These are phyloP conservation scores for Haemorhous mexicanus DNA, from an alignment of 2,113 vertebrate species.

Conservation along the genomic window DNA sequence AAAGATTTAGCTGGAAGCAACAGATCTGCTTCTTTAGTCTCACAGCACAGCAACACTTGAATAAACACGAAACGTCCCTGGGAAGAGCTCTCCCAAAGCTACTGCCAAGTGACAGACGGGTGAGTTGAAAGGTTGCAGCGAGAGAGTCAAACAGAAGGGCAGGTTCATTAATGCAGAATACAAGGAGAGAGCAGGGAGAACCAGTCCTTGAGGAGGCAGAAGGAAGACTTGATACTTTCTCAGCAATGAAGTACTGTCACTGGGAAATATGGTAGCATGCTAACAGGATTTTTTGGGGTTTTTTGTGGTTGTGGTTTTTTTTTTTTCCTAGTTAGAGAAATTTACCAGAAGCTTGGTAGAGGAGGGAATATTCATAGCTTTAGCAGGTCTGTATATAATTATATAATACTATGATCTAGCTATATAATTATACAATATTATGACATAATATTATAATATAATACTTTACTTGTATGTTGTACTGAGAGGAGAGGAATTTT, in stretches of 20 bases:
- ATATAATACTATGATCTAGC: neutral
- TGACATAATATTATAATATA: neutral
- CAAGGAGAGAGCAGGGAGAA: neutral
- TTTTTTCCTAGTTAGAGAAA: neutral
- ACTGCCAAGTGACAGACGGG: constrained; percentile 52
- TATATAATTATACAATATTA: neutral
- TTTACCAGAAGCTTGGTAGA: neutral
- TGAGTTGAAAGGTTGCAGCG: neutral
- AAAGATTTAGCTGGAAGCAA: constrained; percentile 13
- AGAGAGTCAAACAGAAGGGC: constrained; percentile 40
- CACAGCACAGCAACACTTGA: constrained; percentile 39
- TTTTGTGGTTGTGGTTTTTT: too few species aligned
- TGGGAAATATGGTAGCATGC: neutral
- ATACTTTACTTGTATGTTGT: neutral
- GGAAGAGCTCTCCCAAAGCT: neutral
- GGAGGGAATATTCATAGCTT: neutral
- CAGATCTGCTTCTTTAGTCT: constrained; percentile 19
- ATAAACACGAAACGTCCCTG: constrained; percentile 23
- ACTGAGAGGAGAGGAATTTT: neutral
- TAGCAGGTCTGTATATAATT: neutral
- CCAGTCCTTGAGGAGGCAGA: neutral
- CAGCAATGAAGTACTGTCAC: neutral
- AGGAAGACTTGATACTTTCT: neutral
- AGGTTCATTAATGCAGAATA: neutral
- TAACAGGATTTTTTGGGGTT: neutral